These are phyloP conservation scores for Tapirus terrestris DNA, from an alignment of 2,113 vertebrate species.

Conservation along the genomic window DNA sequence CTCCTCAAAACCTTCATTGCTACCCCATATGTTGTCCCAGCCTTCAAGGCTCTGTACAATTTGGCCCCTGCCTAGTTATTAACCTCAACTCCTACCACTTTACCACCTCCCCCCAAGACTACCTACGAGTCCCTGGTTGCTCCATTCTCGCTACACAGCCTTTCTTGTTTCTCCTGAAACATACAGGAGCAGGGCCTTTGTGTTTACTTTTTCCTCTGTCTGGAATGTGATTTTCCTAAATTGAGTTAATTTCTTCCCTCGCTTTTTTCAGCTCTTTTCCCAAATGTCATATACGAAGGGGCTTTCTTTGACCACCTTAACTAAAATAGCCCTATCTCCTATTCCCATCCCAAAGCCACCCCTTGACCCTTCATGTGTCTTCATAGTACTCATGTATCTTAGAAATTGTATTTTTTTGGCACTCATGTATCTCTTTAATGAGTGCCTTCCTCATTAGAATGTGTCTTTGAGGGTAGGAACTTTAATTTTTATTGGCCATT, in stretches of 20 bases:
- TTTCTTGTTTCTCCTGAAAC: not conserved
- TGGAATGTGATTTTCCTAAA: slow-evolving; percentile 15
- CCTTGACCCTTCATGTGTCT: not conserved
- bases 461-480: not conserved
- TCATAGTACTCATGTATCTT: not conserved
- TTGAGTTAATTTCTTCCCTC: not conserved
- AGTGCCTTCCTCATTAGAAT: not conserved
- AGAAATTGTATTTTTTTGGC: not conserved
- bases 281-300: not conserved
- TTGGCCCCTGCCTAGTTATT: not conserved
- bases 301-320: not conserved
- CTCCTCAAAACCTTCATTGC: not conserved
- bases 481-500: not conserved
- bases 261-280: not conserved
- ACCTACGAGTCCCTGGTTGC: not conserved
- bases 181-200: not conserved
- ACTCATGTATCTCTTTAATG: not conserved
- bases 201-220: not conserved
- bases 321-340: not conserved
- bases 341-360: not conserved
- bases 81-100: not conserved
- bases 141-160: not conserved
- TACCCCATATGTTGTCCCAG: not conserved
- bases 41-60: not conserved
- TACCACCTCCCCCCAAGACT: not conserved